phyloP scores from a whole-genome alignment of 2,888 invertebrate species.

The Luperina testacea region DNA sequence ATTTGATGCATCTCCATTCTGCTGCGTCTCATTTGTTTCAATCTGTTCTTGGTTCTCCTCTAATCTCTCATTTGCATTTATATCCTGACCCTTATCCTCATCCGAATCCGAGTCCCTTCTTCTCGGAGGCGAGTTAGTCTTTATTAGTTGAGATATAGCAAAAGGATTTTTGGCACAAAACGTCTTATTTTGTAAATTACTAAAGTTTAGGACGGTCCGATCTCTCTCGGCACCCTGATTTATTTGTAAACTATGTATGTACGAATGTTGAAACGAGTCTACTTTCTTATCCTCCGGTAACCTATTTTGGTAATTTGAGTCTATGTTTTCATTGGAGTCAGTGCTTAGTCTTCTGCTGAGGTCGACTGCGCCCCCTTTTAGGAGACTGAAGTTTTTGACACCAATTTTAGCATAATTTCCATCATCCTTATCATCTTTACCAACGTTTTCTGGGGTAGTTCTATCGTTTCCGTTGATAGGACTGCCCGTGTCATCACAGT shows the following conservation, averaged over 20 bases:
- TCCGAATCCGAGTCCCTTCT: constrained; percentile 89
- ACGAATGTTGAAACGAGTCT: constrained; percentile 87
- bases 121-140: constrained; percentile 88
- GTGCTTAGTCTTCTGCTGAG: constrained; percentile 87
- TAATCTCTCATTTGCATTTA: constrained; percentile 86
- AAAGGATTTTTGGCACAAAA: constrained; percentile 90
- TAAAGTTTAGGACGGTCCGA: constrained; percentile 86
- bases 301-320: constrained; percentile 86
- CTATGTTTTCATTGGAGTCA: constrained; percentile 89
- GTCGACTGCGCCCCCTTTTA: constrained; percentile 88
- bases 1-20: constrained; percentile 85
- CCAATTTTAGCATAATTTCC: constrained; percentile 84
- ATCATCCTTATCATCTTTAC: constrained; percentile 79
- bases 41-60: constrained; percentile 80
- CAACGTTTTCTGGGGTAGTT: constrained; percentile 78
- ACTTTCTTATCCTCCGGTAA: constrained; percentile 85
- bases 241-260: constrained; percentile 88
- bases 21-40: constrained; percentile 78
- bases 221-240: constrained; percentile 81
- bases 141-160: constrained; percentile 89
- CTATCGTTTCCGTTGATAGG: constrained; percentile 85
- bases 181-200: constrained; percentile 88
- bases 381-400: constrained; percentile 87
- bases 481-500: constrained; percentile 78
- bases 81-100: constrained; percentile 88